Evolutionary conservation across 2,888 invertebrate genomes (phyloP), one percentile per base, ranked within the genome.

Genomic region (Drosophila pegasa): DNA sequence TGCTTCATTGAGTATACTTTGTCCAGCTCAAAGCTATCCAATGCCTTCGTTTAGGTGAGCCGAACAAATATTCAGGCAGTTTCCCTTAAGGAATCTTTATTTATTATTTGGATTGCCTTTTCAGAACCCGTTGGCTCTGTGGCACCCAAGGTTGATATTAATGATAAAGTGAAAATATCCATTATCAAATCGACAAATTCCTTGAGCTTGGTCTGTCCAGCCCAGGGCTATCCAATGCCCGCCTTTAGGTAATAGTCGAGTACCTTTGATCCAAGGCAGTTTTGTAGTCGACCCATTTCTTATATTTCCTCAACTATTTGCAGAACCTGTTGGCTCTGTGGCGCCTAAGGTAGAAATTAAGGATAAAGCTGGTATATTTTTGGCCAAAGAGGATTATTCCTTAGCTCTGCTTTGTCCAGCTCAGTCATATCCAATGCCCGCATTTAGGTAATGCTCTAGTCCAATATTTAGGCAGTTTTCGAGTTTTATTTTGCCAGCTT

Each of bases 21-120:
- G 96, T 91, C 95, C 95, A 55, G 95, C 95, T 62, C 96, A 96
- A 93, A 95, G 95, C 29, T 95, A 93, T 91, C 95, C 94, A n/a
- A 93, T 90, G 89, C 95, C 95, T 87, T 90, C 93, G 83, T 94
- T 94, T 94, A 94, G 93, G 93, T 93, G 80, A 75, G 89, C 16
- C 16, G 3, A 20, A 10, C 20, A 16, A 40, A 50, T 12, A 68
- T 78, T 69, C 78, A 61, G 65, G 50, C 73, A 69, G 73, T 65
- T 63, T 27, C 1, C 16, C 2, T 2, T 0, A 20, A 0, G 5
- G 20, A 8, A 7, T 54, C 3, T 10, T 0, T 6, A 10, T 9
- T 27, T 27, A 0, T 27, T 10, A 27, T 16, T 6, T 27, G 10
- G 2, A 5, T 2, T 27, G 12, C 16, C 18, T 27, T 29, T 29